phyloP scores from a whole-genome alignment of 1,140 invertebrate species.

The Aradophagus sp. region DNA sequence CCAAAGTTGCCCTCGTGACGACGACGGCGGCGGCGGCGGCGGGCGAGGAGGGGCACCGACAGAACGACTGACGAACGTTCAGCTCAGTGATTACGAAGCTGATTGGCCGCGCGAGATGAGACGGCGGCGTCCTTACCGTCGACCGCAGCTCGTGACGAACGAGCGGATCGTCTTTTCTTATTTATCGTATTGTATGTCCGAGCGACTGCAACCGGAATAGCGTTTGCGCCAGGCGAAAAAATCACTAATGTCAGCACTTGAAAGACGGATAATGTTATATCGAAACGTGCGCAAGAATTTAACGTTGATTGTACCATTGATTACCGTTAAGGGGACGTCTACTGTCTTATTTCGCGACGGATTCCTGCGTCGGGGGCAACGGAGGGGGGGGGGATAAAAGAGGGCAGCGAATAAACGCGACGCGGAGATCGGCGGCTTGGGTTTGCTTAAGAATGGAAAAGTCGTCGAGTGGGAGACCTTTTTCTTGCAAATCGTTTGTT shows the following conservation, averaged over 20 bases:
- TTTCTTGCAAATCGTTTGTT: no score
- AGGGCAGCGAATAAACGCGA: conserved; percentile 3
- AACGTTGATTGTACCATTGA: conserved; percentile 47
- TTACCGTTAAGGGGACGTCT: conserved; percentile 49
- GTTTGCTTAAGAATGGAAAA: conserved; percentile 19
- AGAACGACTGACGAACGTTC: conserved; percentile 64
- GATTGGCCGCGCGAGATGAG: conserved; percentile 64
- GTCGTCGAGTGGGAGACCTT: no score
- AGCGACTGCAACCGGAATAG: conserved; percentile 60
- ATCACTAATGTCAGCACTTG: conserved; percentile 41
- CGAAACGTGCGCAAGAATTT: conserved; percentile 46
- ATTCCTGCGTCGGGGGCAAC: conserved; percentile 19
- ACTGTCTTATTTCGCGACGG: conserved; percentile 25
- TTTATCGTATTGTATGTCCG: conserved; percentile 63
- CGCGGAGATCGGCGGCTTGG: conserved; percentile 4
- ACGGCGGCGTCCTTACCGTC: conserved; percentile 62
- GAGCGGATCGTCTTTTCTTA: conserved; percentile 63
- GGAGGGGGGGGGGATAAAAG: no score
- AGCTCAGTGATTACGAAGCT: conserved; percentile 64
- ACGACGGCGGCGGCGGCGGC: conserved; percentile 16
- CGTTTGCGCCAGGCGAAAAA: conserved; percentile 18
- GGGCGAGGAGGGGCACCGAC: conserved; percentile 67
- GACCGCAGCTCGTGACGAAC: conserved; percentile 63
- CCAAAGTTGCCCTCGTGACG: conserved; percentile 48
- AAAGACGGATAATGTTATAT: conserved; percentile 46